Conservation (phyloP, 2,797 vertebrate genomes). For the Glyptemys insculpta region DNA sequence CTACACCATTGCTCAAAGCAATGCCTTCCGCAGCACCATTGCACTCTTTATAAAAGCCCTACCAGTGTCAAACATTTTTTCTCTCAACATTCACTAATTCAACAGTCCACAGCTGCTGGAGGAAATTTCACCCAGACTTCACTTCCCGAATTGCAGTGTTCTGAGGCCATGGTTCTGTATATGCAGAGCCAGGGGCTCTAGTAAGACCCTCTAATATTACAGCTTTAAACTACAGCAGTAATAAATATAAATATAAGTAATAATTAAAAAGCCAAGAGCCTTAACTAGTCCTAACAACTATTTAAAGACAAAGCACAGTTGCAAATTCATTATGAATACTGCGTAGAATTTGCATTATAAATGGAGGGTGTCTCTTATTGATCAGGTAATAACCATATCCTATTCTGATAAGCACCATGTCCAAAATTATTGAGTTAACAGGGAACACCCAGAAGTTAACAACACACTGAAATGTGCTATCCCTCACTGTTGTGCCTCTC, state of each 20-base stretch:
- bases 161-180: neutral
- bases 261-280: slow-evolving; percentile 68
- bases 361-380: rapidly evolving
- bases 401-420: neutral
- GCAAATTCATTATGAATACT: rapidly evolving
- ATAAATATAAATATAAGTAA: neutral
- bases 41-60: neutral
- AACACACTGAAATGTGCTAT: neutral
- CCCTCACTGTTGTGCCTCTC: neutral
- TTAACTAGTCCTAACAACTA: slow-evolving; percentile 40
- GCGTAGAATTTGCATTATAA: neutral
- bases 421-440: neutral
- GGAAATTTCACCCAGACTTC: rapidly evolving
- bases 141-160: neutral
- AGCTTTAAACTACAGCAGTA: slow-evolving; percentile 57
- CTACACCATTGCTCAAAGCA: neutral
- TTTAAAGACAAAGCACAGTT: neutral
- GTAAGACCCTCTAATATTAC: neutral
- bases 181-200: neutral
- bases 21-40: neutral
- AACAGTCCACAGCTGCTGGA: neutral
- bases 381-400: neutral
- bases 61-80: neutral
- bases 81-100: rapidly evolving
- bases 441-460: neutral